Evolutionary conservation across 2,113 vertebrate species (phyloP), one percentile per base, ranked within the genome.

Genomic region (Pleuronectes platessa): DNA sequence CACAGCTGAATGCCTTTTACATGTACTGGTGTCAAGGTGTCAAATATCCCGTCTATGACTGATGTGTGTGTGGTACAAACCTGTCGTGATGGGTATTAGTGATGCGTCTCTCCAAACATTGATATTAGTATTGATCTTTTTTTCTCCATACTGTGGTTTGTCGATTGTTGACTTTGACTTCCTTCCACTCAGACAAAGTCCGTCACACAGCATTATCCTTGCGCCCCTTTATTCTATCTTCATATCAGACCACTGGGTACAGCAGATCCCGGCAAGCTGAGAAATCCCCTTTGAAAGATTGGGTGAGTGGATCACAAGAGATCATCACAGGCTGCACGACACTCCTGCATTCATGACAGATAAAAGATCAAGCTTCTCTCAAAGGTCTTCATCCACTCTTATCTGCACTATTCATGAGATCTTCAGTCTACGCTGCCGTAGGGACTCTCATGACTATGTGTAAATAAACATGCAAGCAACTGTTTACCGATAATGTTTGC

Each of bases 381-480:
- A 11, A 5, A 59, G 72, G 78, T 81, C 69, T 73, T 76, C 56
- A 49, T 78, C 70, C 23, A 2, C 20, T 64, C 58, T 63, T 79
- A 56, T 81, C 53, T 60, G 24, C 63, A 74, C 63, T 70, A 79
- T 84, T 84, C 73, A 88, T 78, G 74, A 84, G 63, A 53, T 63
- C 54, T 37, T 62, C 40, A 27, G 53, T 51, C 53, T 42, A 15
- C 27, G 53, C 69, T 51, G 72, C 78, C 73, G 76, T 51, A 26
- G 71, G 35, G 68, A 78, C 35, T 31, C 10, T 49, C 61, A 84
- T 64, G 74, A 66, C 66, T 67, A 51, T 56, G 65, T 74, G 60
- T 78, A 85, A 71, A 83, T 75, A 90, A 87, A 83, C 80, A 84
- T 59, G 35, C 68, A 77, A 75, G 59, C 37, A 60, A 62, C 53